phyloP scores from a whole-genome alignment of 2,113 vertebrate species.

The human (Homo sapiens) region GRCh38 chr7:43988501-43989000 shows the following conservation, averaged over 20 bases:
- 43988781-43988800: background rate
- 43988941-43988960: background rate
- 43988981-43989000: accelerated
- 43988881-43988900: background rate
- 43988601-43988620: background rate
- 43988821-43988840: background rate
- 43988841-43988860: background rate
- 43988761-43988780: background rate
- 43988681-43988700: background rate
- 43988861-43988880: background rate
- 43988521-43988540: background rate
- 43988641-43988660: background rate
- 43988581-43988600: background rate
- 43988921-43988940: background rate
- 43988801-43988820: background rate
- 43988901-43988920: background rate
- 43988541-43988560: background rate
- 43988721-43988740: too few relatives aligned
- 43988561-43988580: background rate
- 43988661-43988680: background rate
- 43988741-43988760: too few relatives aligned
- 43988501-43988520: background rate
- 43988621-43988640: background rate
- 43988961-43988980: background rate
- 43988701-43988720: background rate